Base-by-base conservation (phyloP, 2,113 vertebrate species). In the Falco punctatus region DNA sequence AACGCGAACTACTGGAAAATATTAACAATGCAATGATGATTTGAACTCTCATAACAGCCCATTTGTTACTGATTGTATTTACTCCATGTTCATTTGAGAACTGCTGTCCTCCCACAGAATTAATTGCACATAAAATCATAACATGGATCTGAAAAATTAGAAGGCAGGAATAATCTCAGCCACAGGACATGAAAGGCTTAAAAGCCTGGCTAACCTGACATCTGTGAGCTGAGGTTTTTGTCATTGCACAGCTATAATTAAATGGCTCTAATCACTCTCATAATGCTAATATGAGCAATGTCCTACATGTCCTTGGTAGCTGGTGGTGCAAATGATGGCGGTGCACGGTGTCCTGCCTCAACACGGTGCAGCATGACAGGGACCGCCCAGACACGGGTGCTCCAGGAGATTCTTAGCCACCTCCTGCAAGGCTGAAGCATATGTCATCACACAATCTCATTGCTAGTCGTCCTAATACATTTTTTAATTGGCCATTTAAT, bases 241-340 rank as follows among this genome's bases (percentile, higher is more conserved):
- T 96, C 87, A 46, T n/a, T 85, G 70, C 46, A 61, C 59, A 90
- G 81, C 80, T 97, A 71, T 93, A 96, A 95, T 95, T 96, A 95
- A 86, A 52, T 95, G 77, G n/a, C 75, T 87, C 40, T 96, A 92
- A 97, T 95, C 87, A 59, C 28, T 81, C n/a, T 62, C 42, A 5
- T 49, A 91, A 92, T 91, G 72, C 65, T 96, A 90, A 91, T 95
- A 90, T 0, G 13, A 71, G 73, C 94, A 95, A 82, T 32, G 78
- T 91, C 88, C 95, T 28, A 20, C 71, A 58, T 94, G 64, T 80
- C 75, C 87, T 91, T 48, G 27, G 88, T 80, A 90, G 44, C 88
- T 79, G 64, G 9, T 52, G 62, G 40, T 79, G 40, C 70, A 52
- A 93, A 70, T 80, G 82, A 55, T 27, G 86, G 51, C 88, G 78